These are phyloP conservation scores for Drosophila lutescens DNA, from an alignment of 2,888 invertebrate genomes.

Conservation along the genomic window DNA sequence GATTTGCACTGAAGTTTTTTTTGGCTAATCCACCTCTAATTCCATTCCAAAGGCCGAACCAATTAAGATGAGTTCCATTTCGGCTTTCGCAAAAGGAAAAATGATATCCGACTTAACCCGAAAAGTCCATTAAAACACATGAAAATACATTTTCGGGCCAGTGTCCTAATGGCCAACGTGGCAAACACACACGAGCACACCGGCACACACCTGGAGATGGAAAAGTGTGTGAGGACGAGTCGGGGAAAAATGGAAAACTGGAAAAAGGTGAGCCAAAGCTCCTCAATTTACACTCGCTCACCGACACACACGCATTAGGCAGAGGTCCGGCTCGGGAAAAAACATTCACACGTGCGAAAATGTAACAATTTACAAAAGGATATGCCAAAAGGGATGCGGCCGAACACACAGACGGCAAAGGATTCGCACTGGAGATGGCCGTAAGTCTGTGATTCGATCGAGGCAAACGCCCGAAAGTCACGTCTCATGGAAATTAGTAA, in stretches of 20 bases:
- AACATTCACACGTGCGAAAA: constrained; percentile 67
- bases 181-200: constrained; percentile 7
- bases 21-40: constrained; percentile 28
- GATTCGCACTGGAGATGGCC: constrained; percentile 37
- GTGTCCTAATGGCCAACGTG: constrained; percentile 58
- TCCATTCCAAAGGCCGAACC: constrained; percentile 30
- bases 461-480: constrained; percentile 37
- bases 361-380: constrained; percentile 67
- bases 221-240: constrained; percentile 16
- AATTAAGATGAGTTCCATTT: constrained; percentile 44
- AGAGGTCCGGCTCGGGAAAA: constrained; percentile 28
- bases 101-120: constrained; percentile 51
- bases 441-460: constrained; percentile 42
- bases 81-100: constrained; percentile 35
- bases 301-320: constrained; percentile 35
- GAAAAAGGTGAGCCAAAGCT: constrained; percentile 60
- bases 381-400: constrained; percentile 39
- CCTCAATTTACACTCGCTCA: constrained; percentile 61
- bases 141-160: constrained; percentile 55
- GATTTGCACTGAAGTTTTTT: constrained; percentile 5
- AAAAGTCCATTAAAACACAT: constrained; percentile 72
- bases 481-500: constrained; percentile 42
- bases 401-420: constrained; percentile 15
- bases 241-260: constrained; percentile 31
- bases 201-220: constrained; percentile 32